Base-by-base conservation (phyloP, 2,888 invertebrate genomes). In the Tubiluchus corallicola region DNA sequence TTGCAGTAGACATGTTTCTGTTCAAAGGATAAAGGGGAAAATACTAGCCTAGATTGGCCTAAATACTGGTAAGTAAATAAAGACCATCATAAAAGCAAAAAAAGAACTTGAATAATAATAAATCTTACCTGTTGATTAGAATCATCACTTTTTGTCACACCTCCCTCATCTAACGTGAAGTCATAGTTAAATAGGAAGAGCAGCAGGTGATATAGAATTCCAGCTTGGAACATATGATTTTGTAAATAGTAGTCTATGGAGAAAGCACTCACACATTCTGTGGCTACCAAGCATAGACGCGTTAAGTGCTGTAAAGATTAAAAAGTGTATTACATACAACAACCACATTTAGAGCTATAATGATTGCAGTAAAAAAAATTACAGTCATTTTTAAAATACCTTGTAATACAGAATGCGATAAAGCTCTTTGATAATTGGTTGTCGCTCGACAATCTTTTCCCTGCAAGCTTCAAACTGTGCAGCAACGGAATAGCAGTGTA, bases 151-250 rank as follows among this genome's bases (percentile, higher is more conserved):
- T 78, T 75, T 53, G 84, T 80, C 0, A 94, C 82, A 0, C 94
- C 96, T 42, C 92, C 85, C 68, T 98, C 96, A 46, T 92, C 82
- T 53, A 98, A 70, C 3, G 98, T 99, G 66, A 81, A 98, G 68
- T 98, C 98, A 64, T 92, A 99, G 48, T 79, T 79, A 64, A 98
- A 85, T 63, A 84, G 77, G 54, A 83, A 82, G 1, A 83, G 74
- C 37, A 98, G 65, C 43, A 98, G 68, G 56, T 90, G 87, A 81
- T 87, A 96, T 2, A 98, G 62, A 0, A 82, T 83, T 4, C 94
- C 96, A 1, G 81, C 76, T 49, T 79, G 76, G 9, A 85, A 72
- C 20, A 92, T 65, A 58, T 78, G 78, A 61, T 79, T 73, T 63
- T 98, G 92, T 19, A 94, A 73, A 51, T 78, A 74, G 42, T 79